phyloP scores from a whole-genome alignment of 2,888 invertebrate genomes.

The Catocala sponsa region DNA sequence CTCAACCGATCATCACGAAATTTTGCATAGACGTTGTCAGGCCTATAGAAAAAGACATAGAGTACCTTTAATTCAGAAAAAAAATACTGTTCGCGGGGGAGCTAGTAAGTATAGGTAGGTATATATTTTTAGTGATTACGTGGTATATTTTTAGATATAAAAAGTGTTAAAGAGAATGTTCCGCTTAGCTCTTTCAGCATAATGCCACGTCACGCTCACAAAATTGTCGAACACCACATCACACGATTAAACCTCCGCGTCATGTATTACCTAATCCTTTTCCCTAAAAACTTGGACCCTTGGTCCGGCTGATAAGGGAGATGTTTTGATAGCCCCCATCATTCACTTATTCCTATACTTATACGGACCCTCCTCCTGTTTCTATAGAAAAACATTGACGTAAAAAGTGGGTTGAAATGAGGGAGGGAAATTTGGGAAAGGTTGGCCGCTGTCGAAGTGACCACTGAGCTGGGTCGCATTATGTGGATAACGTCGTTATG shows the following conservation, averaged over 20 bases:
- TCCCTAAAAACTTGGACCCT: conserved; percentile 79
- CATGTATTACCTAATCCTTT: conserved; percentile 79
- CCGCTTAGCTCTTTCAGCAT: conserved; percentile 17
- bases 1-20: too few relatives aligned
- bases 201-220: conserved; percentile 43
- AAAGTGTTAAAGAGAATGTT: conserved; percentile 2
- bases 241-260: conserved; percentile 67
- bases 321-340: conserved; percentile 86
- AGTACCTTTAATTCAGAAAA: too few relatives aligned
- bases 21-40: too few relatives aligned
- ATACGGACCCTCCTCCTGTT: conserved; percentile 62
- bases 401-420: conserved; percentile 84
- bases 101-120: too few relatives aligned
- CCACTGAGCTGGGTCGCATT: conserved; percentile 87
- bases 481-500: conserved; percentile 86
- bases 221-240: conserved; percentile 56
- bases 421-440: conserved; percentile 71
- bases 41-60: too few relatives aligned
- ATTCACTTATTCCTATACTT: conserved; percentile 78
- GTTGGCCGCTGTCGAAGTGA: conserved; percentile 86
- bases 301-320: conserved; percentile 78
- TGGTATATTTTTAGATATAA: background rate
- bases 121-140: too few relatives aligned
- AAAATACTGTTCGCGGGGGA: too few relatives aligned
- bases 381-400: conserved; percentile 88